Evolutionary conservation across 2,888 invertebrate species (phyloP), one percentile per base, ranked within the genome.

Genomic region (Scotopteryx bipunctaria): DNA sequence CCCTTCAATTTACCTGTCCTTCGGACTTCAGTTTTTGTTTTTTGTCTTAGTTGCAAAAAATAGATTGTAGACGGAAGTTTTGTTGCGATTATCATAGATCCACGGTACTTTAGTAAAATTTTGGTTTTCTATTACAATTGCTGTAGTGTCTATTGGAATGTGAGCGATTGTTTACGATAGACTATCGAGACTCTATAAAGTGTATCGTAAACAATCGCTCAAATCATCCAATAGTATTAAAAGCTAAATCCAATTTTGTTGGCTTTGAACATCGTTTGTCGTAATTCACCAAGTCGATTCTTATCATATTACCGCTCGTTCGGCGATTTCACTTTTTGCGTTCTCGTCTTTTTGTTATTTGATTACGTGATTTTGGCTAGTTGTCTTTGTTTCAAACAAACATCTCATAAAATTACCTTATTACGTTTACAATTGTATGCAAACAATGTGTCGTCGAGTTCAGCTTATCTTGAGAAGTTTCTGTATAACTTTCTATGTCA

Each of bases 231-330:
- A 47, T 37, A 16, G n/a, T 17, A 35, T 38, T 33, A 33, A 5
- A 19, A 36, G 45, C 53, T 59, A 50, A 45, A 56, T 6, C 25
- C 47, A 55, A 5, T 49, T 48, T 17, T 31, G 23, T 32, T 40
- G 43, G 25, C 33, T 49, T 55, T 55, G 43, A 44, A 46, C 50
- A 38, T 56, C 41, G 37, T 49, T 49, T 38, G 56, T 62, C 58
- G 50, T 65, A 54, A 57, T 62, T 64, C 59, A 46, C 61, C 53
- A 59, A 45, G 62, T 57, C 47, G 59, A 68, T 69, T 65, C 62
- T 72, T 69, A 71, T 75, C 67, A 58, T 68, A 69, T 71, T 69
- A 66, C 61, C 41, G 47, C 57, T 67, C 55, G 60, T 70, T 62
- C 43, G 38, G 59, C 59, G 67, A 71, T 71, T 76, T 73, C 59